These are phyloP conservation scores for Ambastaia sidthimunki DNA, from an alignment of 2,797 vertebrate genomes.

Conservation along the genomic window DNA sequence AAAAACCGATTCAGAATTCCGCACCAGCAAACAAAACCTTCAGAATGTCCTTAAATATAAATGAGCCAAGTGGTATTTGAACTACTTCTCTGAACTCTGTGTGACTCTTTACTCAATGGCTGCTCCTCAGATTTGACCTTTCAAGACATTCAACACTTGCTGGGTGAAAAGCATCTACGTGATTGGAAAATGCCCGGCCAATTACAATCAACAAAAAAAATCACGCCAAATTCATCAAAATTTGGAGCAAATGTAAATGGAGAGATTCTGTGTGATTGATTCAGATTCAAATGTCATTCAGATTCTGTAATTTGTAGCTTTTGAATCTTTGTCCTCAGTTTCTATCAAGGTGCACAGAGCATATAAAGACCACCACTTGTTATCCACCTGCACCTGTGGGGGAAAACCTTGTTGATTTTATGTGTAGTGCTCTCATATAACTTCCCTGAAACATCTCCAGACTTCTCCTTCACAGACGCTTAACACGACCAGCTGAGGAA, in stretches of 20 bases:
- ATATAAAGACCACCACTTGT: background rate
- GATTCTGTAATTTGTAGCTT: no score
- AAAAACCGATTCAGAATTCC: background rate
- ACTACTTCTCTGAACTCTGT: background rate
- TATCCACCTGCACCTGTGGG: background rate
- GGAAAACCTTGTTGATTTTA: conserved; percentile 38
- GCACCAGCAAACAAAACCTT: background rate
- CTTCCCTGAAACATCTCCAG: background rate
- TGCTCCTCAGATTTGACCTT: background rate
- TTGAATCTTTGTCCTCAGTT: no score
- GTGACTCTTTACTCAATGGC: conserved; percentile 1
- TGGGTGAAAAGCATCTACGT: background rate
- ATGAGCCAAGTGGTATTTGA: background rate
- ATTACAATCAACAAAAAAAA: background rate
- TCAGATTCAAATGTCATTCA: no score
- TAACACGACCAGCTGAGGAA: conserved; percentile 32
- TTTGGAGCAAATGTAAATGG: no score
- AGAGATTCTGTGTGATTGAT: no score
- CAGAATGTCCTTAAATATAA: background rate
- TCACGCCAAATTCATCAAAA: no score
- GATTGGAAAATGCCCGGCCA: background rate
- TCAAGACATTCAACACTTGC: background rate
- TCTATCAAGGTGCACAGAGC: no score
- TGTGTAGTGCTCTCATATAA: background rate
- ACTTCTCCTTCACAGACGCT: conserved; percentile 12